phyloP scores from a whole-genome alignment of 2,888 invertebrate species.

The Omphaloscelis lunosa region DNA sequence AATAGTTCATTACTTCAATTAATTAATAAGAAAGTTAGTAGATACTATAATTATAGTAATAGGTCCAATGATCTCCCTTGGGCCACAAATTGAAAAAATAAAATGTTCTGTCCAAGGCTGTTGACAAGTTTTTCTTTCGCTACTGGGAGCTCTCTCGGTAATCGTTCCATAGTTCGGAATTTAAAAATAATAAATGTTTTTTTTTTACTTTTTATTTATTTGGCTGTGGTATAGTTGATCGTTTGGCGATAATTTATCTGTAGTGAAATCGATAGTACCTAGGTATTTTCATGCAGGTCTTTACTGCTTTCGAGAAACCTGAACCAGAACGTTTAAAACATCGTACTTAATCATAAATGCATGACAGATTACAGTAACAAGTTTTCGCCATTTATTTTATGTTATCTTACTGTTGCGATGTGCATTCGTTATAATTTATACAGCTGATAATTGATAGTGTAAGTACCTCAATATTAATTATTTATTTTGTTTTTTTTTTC shows the following conservation, averaged over 20 bases:
- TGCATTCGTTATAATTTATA: slow-evolving; percentile 4
- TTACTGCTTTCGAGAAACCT: background rate
- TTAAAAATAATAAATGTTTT: background rate
- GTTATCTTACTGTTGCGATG: slow-evolving; percentile 23
- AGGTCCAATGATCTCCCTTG: background rate
- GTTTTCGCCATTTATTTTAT: slow-evolving; percentile 41
- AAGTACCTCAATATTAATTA: background rate
- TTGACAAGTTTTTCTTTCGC: background rate
- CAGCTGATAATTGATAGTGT: background rate
- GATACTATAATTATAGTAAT: no score
- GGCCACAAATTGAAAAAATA: background rate
- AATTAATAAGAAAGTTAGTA: background rate
- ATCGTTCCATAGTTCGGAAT: background rate
- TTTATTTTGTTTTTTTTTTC: background rate
- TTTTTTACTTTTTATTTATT: background rate
- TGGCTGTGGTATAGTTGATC: background rate
- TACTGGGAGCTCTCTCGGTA: background rate
- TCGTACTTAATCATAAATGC: slow-evolving; percentile 4
- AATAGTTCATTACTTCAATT: background rate
- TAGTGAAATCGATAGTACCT: background rate
- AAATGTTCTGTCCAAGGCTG: background rate
- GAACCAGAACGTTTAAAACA: slow-evolving; percentile 8
- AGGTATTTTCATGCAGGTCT: background rate
- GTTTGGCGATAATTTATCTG: background rate
- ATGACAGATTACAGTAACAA: slow-evolving; percentile 31